phyloP scores from a whole-genome alignment of 2,113 vertebrate genomes.

The Sula dactylatra region DNA sequence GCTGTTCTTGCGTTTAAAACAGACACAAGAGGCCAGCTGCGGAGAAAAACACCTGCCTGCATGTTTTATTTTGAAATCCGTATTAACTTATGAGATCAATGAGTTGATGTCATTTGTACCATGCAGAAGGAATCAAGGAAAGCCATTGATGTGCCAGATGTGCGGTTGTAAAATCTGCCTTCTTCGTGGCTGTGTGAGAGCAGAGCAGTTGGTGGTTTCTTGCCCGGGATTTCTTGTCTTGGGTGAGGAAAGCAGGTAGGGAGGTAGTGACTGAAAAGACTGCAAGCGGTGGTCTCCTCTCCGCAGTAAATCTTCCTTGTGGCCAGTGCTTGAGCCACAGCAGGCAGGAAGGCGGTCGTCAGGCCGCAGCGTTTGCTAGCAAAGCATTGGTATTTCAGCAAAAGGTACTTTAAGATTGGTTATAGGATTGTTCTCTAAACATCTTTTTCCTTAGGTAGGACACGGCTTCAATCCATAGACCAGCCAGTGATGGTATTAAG shows the following conservation, averaged over 20 bases:
- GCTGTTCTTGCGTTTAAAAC: neutral
- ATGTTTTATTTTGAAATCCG: constrained; percentile 6
- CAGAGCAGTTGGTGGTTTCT: neutral
- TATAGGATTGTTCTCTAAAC: neutral
- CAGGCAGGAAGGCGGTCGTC: neutral
- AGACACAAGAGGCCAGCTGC: neutral
- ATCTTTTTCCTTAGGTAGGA: neutral
- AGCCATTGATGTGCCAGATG: constrained; percentile 53
- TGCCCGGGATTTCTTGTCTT: neutral
- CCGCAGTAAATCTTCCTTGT: neutral
- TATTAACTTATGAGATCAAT: constrained; percentile 58
- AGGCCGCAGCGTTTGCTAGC: neutral
- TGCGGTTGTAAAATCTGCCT: constrained; percentile 9
- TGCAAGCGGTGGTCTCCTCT: neutral
- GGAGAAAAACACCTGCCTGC: neutral
- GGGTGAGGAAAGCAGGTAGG: neutral
- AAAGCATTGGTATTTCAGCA: neutral
- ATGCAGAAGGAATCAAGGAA: constrained; percentile 4
- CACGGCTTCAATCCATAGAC: neutral
- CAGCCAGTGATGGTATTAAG: neutral
- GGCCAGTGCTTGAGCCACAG: neutral
- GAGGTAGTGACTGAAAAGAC: neutral
- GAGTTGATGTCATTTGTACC: constrained; percentile 40
- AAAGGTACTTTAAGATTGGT: neutral
- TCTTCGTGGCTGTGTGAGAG: neutral